Evolutionary conservation across 2,113 vertebrate species (phyloP).

Genomic region (Sula dactylatra): DNA sequence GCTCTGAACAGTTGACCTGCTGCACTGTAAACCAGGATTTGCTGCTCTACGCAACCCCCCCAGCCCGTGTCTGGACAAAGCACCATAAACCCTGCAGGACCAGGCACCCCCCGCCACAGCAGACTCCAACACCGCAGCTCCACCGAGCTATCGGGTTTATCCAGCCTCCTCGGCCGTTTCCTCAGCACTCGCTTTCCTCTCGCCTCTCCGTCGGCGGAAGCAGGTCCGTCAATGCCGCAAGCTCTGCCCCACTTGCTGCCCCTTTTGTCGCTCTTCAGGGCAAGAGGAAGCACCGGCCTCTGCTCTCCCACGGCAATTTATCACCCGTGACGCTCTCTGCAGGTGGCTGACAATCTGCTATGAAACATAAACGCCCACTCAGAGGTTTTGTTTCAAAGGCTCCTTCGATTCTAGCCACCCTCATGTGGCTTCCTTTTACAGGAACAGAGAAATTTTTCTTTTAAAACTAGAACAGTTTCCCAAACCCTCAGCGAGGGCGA

Average conservation of each 20-base stretch:
- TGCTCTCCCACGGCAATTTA: not conserved
- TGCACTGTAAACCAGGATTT: not conserved
- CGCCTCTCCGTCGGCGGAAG: not conserved
- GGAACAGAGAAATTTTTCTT: not conserved
- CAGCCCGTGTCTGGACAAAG: not conserved
- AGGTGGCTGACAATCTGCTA: not conserved
- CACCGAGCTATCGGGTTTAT: not conserved
- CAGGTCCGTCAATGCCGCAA: rapidly evolving
- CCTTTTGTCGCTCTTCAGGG: not conserved
- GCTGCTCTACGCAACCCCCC: no score
- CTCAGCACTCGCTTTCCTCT: not conserved
- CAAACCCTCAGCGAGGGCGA: not conserved
- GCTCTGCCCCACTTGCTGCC: not conserved
- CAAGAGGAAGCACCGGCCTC: not conserved
- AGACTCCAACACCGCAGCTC: not conserved
- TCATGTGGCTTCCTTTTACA: not conserved
- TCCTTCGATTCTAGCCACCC: not conserved
- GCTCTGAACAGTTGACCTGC: not conserved
- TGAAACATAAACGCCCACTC: not conserved
- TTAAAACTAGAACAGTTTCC: not conserved
- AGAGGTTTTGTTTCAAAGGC: not conserved
- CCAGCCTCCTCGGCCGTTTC: not conserved
- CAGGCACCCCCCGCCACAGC: rapidly evolving
- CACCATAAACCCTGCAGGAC: not conserved
- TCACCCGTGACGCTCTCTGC: not conserved